phyloP scores from a whole-genome alignment of 1,140 invertebrate species.

The Neodiprion virginianus region DNA sequence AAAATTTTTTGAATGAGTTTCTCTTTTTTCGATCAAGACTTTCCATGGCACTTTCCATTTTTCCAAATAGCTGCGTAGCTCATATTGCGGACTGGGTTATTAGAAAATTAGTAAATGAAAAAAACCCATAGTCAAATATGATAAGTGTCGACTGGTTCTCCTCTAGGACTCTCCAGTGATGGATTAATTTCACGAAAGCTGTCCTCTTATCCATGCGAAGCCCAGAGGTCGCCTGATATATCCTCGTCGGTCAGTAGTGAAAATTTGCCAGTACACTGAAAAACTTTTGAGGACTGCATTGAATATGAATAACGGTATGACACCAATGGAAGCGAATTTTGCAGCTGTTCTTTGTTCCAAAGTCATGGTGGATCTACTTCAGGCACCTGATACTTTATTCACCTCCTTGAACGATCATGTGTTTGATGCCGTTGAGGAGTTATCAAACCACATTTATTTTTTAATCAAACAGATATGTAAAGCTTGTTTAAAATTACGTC shows the following conservation, averaged over 20 bases:
- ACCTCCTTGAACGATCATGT: conserved; percentile 3
- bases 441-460: conserved; percentile 10
- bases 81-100: conserved; percentile 10
- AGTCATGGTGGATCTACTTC: conserved; percentile 12
- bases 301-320: not conserved
- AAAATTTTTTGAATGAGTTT: not conserved
- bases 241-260: conserved; percentile 7
- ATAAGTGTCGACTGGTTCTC: conserved; percentile 20
- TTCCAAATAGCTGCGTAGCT: conserved; percentile 6
- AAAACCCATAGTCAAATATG: conserved; percentile 20
- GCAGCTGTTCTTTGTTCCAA: conserved; percentile 13
- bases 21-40: not conserved
- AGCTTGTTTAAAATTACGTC: conserved; percentile 10
- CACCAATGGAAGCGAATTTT: not conserved
- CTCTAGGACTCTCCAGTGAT: not conserved
- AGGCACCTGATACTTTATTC: conserved; percentile 12
- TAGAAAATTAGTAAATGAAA: conserved; percentile 9
- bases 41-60: not conserved
- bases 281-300: not conserved
- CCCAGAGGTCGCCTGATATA: conserved; percentile 11
- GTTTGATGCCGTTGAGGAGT: conserved; percentile 11
- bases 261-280: conserved; percentile 17
- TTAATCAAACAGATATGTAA: conserved; percentile 8
- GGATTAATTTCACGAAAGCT: not conserved
- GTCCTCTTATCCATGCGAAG: not conserved